Conservation (phyloP, 2,888 invertebrate genomes). For the Leptogaster cylindrica region DNA sequence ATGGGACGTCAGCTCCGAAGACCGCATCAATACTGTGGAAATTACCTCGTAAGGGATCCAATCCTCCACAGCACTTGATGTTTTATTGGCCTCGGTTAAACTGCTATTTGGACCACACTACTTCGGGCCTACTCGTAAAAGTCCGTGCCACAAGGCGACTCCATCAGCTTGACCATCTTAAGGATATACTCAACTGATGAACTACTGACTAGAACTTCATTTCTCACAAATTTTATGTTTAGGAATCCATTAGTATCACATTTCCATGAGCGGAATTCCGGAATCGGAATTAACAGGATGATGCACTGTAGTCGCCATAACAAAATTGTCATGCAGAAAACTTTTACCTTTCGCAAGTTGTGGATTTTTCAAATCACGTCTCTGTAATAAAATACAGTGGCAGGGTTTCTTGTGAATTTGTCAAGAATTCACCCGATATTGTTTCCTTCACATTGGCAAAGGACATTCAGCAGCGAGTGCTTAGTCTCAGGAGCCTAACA, state of each 20-base stretch:
- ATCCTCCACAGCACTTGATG: slow-evolving; percentile 3
- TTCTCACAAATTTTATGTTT: not conserved
- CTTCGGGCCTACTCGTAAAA: not conserved
- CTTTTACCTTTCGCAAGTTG: not conserved
- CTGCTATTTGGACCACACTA: not conserved
- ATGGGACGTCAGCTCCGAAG: not conserved
- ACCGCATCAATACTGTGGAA: not conserved
- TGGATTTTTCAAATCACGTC: not conserved
- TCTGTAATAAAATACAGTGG: not conserved
- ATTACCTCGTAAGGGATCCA: not conserved
- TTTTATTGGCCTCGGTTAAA: not conserved
- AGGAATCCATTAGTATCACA: not conserved
- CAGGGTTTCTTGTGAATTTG: not conserved
- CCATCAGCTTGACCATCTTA: too few relatives aligned
- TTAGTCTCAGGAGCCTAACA: not conserved
- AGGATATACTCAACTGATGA: too few relatives aligned
- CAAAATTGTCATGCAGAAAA: not conserved
- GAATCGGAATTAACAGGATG: not conserved
- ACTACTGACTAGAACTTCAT: not conserved
- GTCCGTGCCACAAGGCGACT: not conserved
- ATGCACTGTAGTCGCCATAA: not conserved
- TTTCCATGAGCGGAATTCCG: not conserved
- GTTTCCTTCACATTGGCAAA: not conserved
- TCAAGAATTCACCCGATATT: not conserved
- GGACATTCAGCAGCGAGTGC: not conserved